Base-by-base conservation (phyloP, 1,140 invertebrate species). In the Venturia canescens region DNA sequence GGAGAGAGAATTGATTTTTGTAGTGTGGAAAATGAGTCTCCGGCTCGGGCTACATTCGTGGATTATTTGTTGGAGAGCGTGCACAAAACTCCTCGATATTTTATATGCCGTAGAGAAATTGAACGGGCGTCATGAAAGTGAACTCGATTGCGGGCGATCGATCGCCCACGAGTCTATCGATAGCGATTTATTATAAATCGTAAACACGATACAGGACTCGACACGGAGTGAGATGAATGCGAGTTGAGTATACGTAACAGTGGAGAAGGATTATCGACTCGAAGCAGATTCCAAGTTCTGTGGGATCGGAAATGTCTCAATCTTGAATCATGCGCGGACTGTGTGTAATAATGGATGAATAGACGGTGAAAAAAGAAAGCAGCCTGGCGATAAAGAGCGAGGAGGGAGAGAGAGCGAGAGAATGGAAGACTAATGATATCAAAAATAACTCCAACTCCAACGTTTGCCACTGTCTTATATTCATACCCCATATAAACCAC, bases 401-500 rank as follows among this genome's bases (percentile, higher is more conserved):
- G 7, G 38, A 11, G 38, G 11, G 60, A 66, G 48, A 38, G 63
- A 15, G n/a, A 78, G 31, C 18, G 60, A 27, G 75, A 78, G 38
- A 66, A 53, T 66, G 63, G 29, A 78, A 78, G 75, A 78, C 75
- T 66, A 78, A 78, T 78, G 75, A 78, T 78, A 78, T 66, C 75
- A 78, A 78, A 78, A 78, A 78, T 78, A 78, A 66, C 75, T 78
- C 75, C n/a, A 38, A 60, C 60, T 44, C 48, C 48, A 48, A 23
- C 71, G 71, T 74, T 74, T 74, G 71, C 71, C 71, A 74, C 71
- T 27, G 71, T 29, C 23, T 53, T 29, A 57, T 74, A 34, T 70
- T 21, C 67, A 44, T 29, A 29, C 21, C 70, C 31, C 70, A 44
- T 44, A 44, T 44, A 44, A 44, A 44, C 38, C 44, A 16, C n/a